Conservation (phyloP, 2,888 invertebrate genomes). For the Phyllotreta cruciferae region DNA sequence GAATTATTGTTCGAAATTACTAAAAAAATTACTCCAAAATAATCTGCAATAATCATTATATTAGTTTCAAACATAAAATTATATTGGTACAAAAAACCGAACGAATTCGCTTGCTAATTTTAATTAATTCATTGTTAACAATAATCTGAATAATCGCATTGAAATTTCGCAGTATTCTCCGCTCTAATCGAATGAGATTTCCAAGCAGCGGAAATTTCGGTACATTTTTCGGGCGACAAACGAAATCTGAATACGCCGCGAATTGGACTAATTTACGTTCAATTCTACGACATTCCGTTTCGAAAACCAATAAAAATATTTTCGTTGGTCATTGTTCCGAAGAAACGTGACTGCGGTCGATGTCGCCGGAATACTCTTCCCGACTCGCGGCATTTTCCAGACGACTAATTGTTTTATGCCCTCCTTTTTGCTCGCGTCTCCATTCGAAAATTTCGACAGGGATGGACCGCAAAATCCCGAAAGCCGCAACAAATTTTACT, state of each 20-base stretch:
- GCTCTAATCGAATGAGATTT: constrained; percentile 9
- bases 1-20: background rate
- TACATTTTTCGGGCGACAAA: constrained; percentile 10
- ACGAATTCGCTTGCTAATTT: too few species aligned
- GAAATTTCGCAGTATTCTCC: too few species aligned
- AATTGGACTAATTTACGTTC: constrained; percentile 28
- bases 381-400: constrained; percentile 37
- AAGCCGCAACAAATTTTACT: too few species aligned
- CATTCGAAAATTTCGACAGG: constrained; percentile 38
- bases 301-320: constrained; percentile 41
- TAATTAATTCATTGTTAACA: too few species aligned
- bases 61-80: too few species aligned
- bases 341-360: constrained; percentile 39
- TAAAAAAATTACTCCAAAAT: too few species aligned
- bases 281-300: constrained; percentile 7
- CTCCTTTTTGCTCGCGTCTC: constrained; percentile 36
- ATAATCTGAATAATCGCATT: too few species aligned
- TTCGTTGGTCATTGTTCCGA: constrained; percentile 39
- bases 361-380: constrained; percentile 37
- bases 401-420: constrained; percentile 44
- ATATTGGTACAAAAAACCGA: too few species aligned
- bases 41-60: too few species aligned
- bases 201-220: constrained; percentile 9
- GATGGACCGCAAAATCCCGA: background rate
- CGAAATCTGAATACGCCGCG: constrained; percentile 25